Conservation (phyloP, 2,888 invertebrate genomes). For the Chaetogeoica ovagalla region DNA sequence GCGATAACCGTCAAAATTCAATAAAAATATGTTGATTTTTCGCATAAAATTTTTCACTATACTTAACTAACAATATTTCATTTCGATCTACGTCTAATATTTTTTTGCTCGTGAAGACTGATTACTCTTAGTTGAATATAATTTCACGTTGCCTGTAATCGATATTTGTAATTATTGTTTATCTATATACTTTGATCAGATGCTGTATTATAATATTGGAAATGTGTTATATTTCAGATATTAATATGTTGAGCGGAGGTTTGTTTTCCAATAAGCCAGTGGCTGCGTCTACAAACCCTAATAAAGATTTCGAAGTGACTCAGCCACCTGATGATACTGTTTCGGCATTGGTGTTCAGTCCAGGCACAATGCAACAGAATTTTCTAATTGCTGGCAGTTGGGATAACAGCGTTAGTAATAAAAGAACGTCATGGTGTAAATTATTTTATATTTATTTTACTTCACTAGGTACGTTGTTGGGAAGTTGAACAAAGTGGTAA, state of each 20-base stretch:
- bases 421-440: background rate
- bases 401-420: conserved; percentile 78
- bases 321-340: conserved; percentile 97
- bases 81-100: too few relatives aligned
- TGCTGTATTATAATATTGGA: background rate
- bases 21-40: too few relatives aligned
- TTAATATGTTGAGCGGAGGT: conserved; percentile 27
- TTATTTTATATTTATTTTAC: too few relatives aligned
- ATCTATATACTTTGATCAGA: too few relatives aligned
- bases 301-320: conserved; percentile 88
- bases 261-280: conserved; percentile 55
- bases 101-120: too few relatives aligned
- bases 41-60: too few relatives aligned
- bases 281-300: conserved; percentile 71
- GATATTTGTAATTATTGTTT: too few relatives aligned
- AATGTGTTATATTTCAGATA: background rate
- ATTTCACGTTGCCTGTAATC: too few relatives aligned
- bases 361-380: conserved; percentile 81
- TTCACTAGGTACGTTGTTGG: conserved; percentile 78
- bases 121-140: too few relatives aligned
- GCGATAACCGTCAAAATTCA: too few relatives aligned
- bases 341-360: conserved; percentile 91
- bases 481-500: conserved; percentile 90
- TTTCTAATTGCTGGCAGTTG: conserved; percentile 93
- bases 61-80: too few relatives aligned